Evolutionary conservation across 2,113 vertebrate species (phyloP), one percentile per base, ranked within the genome.

Genomic region (Athene noctua): DNA sequence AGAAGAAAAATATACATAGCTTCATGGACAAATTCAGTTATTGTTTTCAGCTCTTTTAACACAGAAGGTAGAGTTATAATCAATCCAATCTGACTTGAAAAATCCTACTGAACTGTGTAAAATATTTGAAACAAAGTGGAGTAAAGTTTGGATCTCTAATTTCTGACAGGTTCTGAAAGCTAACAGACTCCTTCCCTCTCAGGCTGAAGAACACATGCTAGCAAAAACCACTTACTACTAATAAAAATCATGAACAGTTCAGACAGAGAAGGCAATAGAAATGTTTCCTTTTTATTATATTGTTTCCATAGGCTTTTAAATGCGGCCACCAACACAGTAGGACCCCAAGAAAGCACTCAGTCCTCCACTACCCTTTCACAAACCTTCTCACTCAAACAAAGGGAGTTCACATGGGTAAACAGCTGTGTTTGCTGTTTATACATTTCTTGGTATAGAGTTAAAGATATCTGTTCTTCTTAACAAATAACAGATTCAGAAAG

Each of bases 21-120:
- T 85, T 65, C 7, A 47, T 58, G 63, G 86, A 97, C 83, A 97
- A 91, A 97, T 94, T 72, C 85, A 80, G 47, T 71, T 84, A 97
- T 15, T 80, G 47, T 79, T 87, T 63, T 58, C 57, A 92, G 74
- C 36, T 92, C 40, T 90, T 81, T 80, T 66, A 94, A 91, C 49
- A 77, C 49, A 85, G 90, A 95, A 82, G 55, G 15, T 54, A 84
- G 9, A 94, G 38, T 32, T 68, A 72, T 6, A 93, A 93, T 62
- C 36, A 86, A 78, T 85, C 66, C 46, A 58, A 58, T 15, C 17
- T 66, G 30, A 52, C 63, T 25, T 66, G 46, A 20, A 95, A 83
- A 92, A 74, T 71, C 13, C 8, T 42, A 79, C 25, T 74, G 23
- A 63, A 67, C 68, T 95, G 52, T 8, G 14, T 59, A 92, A 77